phyloP scores from a whole-genome alignment of 1,140 invertebrate genomes.

The Sesamia nonagrioides region DNA sequence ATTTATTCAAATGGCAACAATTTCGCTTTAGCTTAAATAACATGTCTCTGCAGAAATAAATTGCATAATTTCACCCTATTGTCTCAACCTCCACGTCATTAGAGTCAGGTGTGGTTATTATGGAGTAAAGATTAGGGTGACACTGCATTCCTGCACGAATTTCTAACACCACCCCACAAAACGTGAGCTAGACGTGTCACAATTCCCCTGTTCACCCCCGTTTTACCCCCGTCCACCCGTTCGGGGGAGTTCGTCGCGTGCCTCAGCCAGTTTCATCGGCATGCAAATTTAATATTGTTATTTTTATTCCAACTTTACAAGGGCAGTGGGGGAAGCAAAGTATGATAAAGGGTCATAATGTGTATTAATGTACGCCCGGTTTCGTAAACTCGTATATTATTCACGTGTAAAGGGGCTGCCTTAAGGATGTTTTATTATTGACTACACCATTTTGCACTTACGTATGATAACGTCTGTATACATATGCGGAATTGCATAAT shows the following conservation, averaged over 20 bases:
- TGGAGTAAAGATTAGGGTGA: slow-evolving; percentile 68
- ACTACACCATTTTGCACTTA: slow-evolving; percentile 51
- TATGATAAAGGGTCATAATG: slow-evolving; percentile 64
- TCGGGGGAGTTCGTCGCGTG: slow-evolving; percentile 60
- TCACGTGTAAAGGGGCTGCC: slow-evolving; percentile 43
- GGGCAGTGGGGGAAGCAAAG: slow-evolving; percentile 76
- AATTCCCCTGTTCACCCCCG: slow-evolving; percentile 53
- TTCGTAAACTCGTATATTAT: slow-evolving; percentile 47
- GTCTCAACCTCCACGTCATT: slow-evolving; percentile 60
- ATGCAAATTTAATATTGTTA: slow-evolving; percentile 85
- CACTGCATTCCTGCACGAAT: slow-evolving; percentile 78
- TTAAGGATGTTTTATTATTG: slow-evolving; percentile 47
- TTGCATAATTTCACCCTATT: slow-evolving; percentile 53
- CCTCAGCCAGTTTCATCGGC: slow-evolving; percentile 63
- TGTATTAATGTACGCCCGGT: slow-evolving; percentile 55
- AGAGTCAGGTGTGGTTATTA: slow-evolving; percentile 70
- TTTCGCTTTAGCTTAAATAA: neutral
- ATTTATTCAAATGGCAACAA: neutral
- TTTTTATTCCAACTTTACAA: slow-evolving; percentile 80
- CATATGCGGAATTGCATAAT: slow-evolving; percentile 19
- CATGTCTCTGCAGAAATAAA: slow-evolving; percentile 1
- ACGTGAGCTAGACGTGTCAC: slow-evolving; percentile 64
- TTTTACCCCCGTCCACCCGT: slow-evolving; percentile 43
- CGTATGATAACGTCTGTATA: slow-evolving; percentile 36
- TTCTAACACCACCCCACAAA: slow-evolving; percentile 62